Percentiles rank a stretch among this genome's conserved stretches.
These are phyloP conservation scores for Nyctalus aviator DNA, from an alignment of 2,797 vertebrate species.

Conservation along the genomic window DNA sequence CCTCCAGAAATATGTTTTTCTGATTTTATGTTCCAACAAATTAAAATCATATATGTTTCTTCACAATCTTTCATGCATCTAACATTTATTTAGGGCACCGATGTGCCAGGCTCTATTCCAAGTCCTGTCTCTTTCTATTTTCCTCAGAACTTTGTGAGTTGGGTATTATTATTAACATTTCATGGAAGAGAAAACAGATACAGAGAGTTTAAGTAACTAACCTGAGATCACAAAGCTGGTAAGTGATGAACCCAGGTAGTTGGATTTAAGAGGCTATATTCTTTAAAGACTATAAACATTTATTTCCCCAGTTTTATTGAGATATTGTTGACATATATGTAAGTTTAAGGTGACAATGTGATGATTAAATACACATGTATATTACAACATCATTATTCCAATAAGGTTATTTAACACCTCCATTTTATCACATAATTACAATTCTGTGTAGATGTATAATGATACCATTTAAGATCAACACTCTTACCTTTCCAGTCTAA, in stretches of 20 bases:
- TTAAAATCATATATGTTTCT: background rate
- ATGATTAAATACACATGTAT: background rate
- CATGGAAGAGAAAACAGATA: background rate
- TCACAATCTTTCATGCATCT: background rate
- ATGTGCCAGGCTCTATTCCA: background rate
- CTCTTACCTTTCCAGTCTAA: background rate
- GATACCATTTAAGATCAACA: background rate
- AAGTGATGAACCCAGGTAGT: background rate
- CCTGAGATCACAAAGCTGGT: background rate
- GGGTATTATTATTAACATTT: background rate
- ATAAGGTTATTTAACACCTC: background rate
- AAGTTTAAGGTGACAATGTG: background rate
- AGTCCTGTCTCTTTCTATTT: background rate
- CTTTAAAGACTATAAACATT: background rate
- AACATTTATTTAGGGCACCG: background rate
- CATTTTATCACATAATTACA: background rate
- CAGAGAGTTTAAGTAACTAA: constrained; percentile 1
- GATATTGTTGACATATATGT: background rate
- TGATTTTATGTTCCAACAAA: background rate
- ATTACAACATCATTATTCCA: background rate
- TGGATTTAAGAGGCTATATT: background rate
- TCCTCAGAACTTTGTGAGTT: background rate
- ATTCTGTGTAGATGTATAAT: background rate
- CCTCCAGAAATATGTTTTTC: background rate
- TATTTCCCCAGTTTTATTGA: background rate